phyloP scores from a whole-genome alignment of 1,140 invertebrate genomes.

The Hirudo medicinalis region DNA sequence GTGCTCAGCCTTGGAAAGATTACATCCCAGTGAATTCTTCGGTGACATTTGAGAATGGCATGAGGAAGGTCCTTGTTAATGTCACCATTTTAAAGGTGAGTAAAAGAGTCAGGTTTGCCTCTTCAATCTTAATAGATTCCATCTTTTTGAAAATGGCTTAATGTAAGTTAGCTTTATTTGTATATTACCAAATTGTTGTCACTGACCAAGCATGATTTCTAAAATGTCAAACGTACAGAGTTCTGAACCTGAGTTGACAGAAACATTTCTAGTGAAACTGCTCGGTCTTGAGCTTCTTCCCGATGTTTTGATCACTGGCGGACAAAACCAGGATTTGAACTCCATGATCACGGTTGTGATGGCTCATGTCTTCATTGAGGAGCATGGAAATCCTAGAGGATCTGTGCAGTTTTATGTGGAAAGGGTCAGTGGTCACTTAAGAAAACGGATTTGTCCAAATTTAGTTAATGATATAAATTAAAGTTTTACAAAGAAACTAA shows the following conservation, averaged over 20 bases:
- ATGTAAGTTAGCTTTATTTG: too few relatives aligned
- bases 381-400: constrained; percentile 38
- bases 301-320: constrained; percentile 17
- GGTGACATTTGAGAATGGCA: constrained; percentile 29
- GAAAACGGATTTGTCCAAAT: too few relatives aligned
- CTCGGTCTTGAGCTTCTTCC: constrained; percentile 30
- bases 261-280: constrained; percentile 35
- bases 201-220: too few relatives aligned
- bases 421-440: constrained; percentile 28
- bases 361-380: constrained; percentile 29
- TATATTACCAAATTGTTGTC: too few relatives aligned
- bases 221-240: constrained; percentile 26
- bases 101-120: too few relatives aligned
- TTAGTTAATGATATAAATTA: too few relatives aligned
- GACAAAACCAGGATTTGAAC: constrained; percentile 31
- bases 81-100: constrained; percentile 35
- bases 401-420: constrained; percentile 35
- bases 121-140: too few relatives aligned
- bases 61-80: constrained; percentile 27
- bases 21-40: constrained; percentile 31
- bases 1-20: constrained; percentile 34
- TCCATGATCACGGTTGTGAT: constrained; percentile 27
- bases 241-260: constrained; percentile 31
- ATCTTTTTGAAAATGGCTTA: too few relatives aligned
- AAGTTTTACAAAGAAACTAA: too few relatives aligned